Evolutionary conservation across 2,113 vertebrate species (phyloP), one percentile per base, ranked within the genome.

Genomic region (Etia nguti): DNA sequence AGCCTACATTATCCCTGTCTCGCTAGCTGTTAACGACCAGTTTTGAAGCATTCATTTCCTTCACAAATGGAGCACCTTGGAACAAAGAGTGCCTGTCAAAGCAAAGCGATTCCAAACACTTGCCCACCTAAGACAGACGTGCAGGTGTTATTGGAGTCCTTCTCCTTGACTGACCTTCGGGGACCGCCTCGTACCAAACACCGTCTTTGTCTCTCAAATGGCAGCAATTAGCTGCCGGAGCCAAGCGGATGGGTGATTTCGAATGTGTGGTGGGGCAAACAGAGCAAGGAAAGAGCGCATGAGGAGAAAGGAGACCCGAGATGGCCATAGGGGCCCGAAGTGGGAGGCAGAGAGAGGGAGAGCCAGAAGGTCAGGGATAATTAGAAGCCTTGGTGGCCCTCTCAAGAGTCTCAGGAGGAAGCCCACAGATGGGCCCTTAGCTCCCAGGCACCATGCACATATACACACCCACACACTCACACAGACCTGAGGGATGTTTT

Each of bases 281-380:
- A 70, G 90, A 91, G 65, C 4, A 85, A 80, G 88, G 83, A 81
- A 81, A 81, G 81, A 79, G 91, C 4, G 79, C 31, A 68, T 15
- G 24, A 83, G 80, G 84, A 86, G 90, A 87, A 79, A 62, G 54
- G 73, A 82, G 91, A 88, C 86, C 89, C 80, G 83, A 88, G 89
- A 20, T 89, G 93, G 93, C 94, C 86, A 90, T 86, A 62, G 95
- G 93, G 91, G 92, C 89, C 92, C 38, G 5, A 88, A 88, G 91
- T 86, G 89, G 90, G 92, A 94, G 93, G 90, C 90, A 84, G 84
- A 70, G 90, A 92, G 87, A 92, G 81, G 89, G 87, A 85, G 87
- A 93, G 94, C 89, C 94, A 96, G 95, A 96, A 96, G 96, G 96
- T 96, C 96, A 96, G 94, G 92, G 96, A 96, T 97, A 97, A 97